Percentiles rank a stretch among this genome's conserved stretches.
Evolutionary conservation across 2,888 invertebrate species (phyloP).

Genomic region (Phoenoteleia sp.): DNA sequence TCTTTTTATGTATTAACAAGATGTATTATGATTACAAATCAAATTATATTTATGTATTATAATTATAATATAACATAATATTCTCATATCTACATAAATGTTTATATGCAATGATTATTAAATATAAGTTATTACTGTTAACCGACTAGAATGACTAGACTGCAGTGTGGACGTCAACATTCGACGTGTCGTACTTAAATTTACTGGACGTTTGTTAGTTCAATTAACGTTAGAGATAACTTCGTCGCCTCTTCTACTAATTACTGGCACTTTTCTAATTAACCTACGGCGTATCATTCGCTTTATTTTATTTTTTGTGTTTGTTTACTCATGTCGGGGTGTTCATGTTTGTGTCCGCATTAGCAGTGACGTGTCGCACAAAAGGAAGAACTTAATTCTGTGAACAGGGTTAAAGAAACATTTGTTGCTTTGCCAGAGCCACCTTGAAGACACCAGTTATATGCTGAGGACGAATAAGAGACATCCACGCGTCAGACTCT

Average conservation of each 20-base stretch:
- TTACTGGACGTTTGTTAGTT: slow-evolving; percentile 86
- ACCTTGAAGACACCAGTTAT: slow-evolving; percentile 62
- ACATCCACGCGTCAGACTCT: slow-evolving; percentile 61
- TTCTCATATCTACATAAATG: too few relatives aligned
- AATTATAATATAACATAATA: too few relatives aligned
- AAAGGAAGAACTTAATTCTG: background rate
- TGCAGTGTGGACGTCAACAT: slow-evolving; percentile 84
- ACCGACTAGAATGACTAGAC: slow-evolving; percentile 86
- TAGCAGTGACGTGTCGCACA: slow-evolving; percentile 23
- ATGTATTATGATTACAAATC: background rate
- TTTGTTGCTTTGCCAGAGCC: slow-evolving; percentile 29
- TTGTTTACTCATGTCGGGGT: too few relatives aligned
- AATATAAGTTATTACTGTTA: slow-evolving; percentile 80
- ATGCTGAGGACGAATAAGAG: slow-evolving; percentile 65
- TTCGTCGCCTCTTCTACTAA: slow-evolving; percentile 78
- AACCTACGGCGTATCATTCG: slow-evolving; percentile 82
- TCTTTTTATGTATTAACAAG: background rate
- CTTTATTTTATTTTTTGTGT: slow-evolving; percentile 41
- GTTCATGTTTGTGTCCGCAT: slow-evolving; percentile 11
- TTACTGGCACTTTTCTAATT: slow-evolving; percentile 87
- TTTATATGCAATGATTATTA: slow-evolving; percentile 78
- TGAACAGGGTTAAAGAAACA: background rate
- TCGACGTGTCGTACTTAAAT: slow-evolving; percentile 83
- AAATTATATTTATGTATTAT: background rate
- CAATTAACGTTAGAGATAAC: slow-evolving; percentile 82